Percentiles rank a stretch among this genome's conserved stretches.
Conservation (phyloP, 2,888 invertebrate species). For the Pyrgus malvae region DNA sequence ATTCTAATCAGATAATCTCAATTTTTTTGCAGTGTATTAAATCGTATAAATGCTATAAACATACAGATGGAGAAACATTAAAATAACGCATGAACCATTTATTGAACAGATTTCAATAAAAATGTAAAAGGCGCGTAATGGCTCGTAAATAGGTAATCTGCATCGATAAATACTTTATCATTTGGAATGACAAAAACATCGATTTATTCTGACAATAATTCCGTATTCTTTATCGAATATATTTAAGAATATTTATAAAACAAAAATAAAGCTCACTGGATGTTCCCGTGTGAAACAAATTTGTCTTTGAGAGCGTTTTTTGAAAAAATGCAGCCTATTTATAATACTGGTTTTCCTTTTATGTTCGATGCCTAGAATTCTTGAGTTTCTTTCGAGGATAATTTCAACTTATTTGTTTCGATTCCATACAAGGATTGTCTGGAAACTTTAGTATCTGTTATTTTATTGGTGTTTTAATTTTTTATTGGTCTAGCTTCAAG, state of each 20-base stretch:
- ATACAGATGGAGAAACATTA: not conserved
- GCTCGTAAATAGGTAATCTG: not conserved
- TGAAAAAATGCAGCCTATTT: constrained; percentile 13
- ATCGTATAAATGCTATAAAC: not conserved
- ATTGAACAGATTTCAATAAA: not conserved
- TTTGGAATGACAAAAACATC: not conserved
- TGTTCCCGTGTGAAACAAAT: constrained; percentile 22
- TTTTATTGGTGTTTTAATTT: not conserved
- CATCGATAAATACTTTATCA: not conserved
- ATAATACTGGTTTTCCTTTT: constrained; percentile 6
- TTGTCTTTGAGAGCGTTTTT: constrained; percentile 7
- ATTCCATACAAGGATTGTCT: not conserved
- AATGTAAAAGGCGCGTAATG: not conserved
- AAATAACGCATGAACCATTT: constrained; percentile 5
- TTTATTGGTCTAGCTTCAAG: not conserved
- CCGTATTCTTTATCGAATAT: not conserved
- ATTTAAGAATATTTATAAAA: not conserved
- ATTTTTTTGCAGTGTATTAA: too few species aligned
- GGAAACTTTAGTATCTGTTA: constrained; percentile 6
- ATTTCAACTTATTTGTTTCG: constrained; percentile 7
- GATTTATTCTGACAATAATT: too few species aligned
- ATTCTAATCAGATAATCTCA: too few species aligned
- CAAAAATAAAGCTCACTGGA: not conserved
- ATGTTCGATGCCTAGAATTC: constrained; percentile 10
- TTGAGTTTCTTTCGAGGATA: constrained; percentile 13